Conservation (phyloP, 2,113 vertebrate genomes). For the Cygnus buccinator region DNA sequence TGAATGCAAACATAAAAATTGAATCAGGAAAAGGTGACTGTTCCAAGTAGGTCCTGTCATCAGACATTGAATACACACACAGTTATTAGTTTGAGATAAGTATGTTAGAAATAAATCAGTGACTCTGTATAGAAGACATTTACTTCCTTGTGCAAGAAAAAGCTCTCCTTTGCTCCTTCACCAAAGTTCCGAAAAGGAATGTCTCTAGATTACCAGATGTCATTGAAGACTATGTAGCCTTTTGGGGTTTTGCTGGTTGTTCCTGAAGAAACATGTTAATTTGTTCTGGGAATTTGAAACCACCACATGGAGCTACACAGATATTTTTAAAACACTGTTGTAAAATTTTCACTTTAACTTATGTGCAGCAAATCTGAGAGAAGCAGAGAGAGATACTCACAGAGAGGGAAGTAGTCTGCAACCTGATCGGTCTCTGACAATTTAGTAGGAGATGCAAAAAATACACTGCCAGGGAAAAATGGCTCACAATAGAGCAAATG, state of each 20-base stretch:
- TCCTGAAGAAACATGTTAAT: not conserved
- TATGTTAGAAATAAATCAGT: not conserved
- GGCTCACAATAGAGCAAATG: not conserved
- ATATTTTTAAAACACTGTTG: not conserved
- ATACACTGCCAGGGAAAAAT: not conserved
- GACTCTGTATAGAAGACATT: not conserved
- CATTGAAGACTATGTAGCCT: not conserved
- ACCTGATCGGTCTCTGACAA: not conserved
- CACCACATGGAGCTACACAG: not conserved
- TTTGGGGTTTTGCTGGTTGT: not conserved
- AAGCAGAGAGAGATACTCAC: not conserved
- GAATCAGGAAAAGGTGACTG: not conserved
- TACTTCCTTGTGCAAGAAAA: not conserved
- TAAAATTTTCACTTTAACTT: not conserved
- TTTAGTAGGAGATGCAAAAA: not conserved
- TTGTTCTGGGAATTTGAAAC: not conserved
- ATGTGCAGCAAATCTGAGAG: not conserved
- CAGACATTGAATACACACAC: not conserved
- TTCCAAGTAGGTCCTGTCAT: not conserved
- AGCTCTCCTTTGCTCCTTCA: not conserved
- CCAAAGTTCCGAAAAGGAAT: not conserved
- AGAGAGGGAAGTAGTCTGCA: not conserved
- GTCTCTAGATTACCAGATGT: not conserved
- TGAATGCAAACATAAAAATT: not conserved
- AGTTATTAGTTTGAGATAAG: not conserved